Evolutionary conservation across 2,888 invertebrate species (phyloP).

Genomic region (Acanthoscelides obtectus): DNA sequence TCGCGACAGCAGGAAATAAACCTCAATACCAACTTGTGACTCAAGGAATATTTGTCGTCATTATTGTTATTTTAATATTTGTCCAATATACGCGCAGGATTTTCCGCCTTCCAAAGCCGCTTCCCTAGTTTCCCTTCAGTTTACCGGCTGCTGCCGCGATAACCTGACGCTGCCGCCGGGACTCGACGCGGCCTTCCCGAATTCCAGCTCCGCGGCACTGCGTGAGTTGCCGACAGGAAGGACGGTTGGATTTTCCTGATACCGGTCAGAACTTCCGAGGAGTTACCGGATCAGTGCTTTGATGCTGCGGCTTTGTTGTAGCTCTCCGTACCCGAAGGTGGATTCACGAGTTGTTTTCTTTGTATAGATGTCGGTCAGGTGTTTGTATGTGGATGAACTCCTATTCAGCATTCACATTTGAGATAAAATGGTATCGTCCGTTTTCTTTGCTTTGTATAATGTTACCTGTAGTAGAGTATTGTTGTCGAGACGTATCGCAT

Average conservation of each 20-base stretch:
- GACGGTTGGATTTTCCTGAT: not conserved
- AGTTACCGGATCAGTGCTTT: not conserved
- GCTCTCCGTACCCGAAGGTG: not conserved
- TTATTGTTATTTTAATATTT: not conserved
- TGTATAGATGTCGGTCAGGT: too few relatives aligned
- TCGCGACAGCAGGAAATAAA: too few relatives aligned
- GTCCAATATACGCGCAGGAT: not conserved
- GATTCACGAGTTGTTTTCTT: not conserved
- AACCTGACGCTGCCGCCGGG: not conserved
- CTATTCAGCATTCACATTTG: too few relatives aligned
- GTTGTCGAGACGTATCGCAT: too few relatives aligned
- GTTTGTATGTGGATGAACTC: too few relatives aligned
- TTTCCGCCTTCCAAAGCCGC: not conserved
- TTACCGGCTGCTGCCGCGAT: not conserved
- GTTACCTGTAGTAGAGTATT: too few relatives aligned
- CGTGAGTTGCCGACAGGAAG: not conserved
- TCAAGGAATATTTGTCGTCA: too few relatives aligned
- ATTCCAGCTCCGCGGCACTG: not conserved
- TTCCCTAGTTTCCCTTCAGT: not conserved
- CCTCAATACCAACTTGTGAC: too few relatives aligned
- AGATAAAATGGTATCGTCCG: too few relatives aligned
- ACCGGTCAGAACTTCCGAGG: not conserved
- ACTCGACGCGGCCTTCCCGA: not conserved
- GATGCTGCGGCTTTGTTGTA: not conserved
- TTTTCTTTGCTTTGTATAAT: too few relatives aligned